Base-by-base conservation (phyloP, 2,888 invertebrate species). In the Sceliomorpha sp. region DNA sequence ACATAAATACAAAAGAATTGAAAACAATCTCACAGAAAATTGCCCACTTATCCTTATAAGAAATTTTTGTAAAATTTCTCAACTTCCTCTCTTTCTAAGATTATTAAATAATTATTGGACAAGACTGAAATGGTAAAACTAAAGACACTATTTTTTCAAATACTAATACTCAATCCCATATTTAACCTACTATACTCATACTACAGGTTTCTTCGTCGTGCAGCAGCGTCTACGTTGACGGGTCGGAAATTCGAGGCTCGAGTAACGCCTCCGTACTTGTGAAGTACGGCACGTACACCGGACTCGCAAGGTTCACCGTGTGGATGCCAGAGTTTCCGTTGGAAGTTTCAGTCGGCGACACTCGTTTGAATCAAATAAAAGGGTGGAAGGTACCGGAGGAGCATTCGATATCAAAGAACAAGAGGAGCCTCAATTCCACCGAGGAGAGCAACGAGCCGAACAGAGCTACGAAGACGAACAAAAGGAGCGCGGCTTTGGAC, bases 311-410 rank as follows among this genome's bases (percentile, higher is more conserved):
- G 66, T 96, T 98, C 87, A 95, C 95, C 10, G 98, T 98, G 1
- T 98, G 98, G 98, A 96, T 97, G 94, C 98, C 98, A 0, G 97
- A 98, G 86, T 94, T 97, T 82, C 96, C 97, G 0, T 90, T 98
- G 58, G 96, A 97, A 85, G 93, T 98, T 20, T 94, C 95, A 77
- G 94, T 98, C 2, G 93, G 94, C 9, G 98, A 98, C 89, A 93
- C 94, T 75, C 92, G 96, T 72, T 91, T 98, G 58, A 97, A 97
- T 56, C 97, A 97, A 89, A 94, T 98, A 77, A 96, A 97, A 89
- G 96, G 96, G 34, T 98, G 98, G 98, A 94, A 95, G 87, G 95
- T 97, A 36, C 94, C 95, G 2, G 95, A 95, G 83, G 95, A 94
- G 5, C 91, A 92, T 79, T 85, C 89, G 14, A 7, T 79, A 0